phyloP scores from a whole-genome alignment of 2,888 invertebrate genomes.

The Trichogramma dendrolimi region DNA sequence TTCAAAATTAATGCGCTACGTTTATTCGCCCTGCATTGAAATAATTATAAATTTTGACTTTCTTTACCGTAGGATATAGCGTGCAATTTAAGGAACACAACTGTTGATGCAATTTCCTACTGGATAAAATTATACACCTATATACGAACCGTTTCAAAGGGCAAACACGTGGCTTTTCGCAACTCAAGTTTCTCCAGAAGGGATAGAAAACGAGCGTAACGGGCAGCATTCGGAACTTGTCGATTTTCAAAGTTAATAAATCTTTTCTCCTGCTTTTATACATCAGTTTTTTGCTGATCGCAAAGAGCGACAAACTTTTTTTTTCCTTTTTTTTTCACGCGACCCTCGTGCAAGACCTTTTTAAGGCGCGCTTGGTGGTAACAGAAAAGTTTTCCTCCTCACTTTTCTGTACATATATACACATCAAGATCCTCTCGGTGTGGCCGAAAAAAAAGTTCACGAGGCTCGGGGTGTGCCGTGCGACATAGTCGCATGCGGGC shows the following conservation, averaged over 20 bases:
- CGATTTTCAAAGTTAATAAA: slow-evolving; percentile 26
- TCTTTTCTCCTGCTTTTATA: slow-evolving; percentile 19
- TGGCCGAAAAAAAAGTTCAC: not conserved
- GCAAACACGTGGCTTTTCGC: no score
- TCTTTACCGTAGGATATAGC: no score
- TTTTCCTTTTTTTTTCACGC: slow-evolving; percentile 14
- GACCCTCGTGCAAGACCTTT: slow-evolving; percentile 16
- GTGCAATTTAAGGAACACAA: no score
- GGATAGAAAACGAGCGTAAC: not conserved
- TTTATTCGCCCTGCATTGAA: no score
- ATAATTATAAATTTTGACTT: no score
- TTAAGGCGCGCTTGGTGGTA: slow-evolving; percentile 11
- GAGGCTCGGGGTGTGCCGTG: not conserved
- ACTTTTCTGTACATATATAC: slow-evolving; percentile 3
- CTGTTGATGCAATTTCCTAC: no score
- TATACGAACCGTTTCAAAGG: no score
- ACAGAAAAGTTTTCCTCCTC: slow-evolving; percentile 10
- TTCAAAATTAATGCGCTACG: no score
- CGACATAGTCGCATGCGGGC: no score
- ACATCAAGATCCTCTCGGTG: not conserved
- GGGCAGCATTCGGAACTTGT: slow-evolving; percentile 23
- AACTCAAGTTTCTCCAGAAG: no score
- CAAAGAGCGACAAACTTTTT: slow-evolving; percentile 20
- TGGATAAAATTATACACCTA: no score
- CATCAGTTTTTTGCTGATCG: not conserved